Evolutionary conservation across 2,888 invertebrate genomes (phyloP).

Genomic region (Ypsolopha scabrella): DNA sequence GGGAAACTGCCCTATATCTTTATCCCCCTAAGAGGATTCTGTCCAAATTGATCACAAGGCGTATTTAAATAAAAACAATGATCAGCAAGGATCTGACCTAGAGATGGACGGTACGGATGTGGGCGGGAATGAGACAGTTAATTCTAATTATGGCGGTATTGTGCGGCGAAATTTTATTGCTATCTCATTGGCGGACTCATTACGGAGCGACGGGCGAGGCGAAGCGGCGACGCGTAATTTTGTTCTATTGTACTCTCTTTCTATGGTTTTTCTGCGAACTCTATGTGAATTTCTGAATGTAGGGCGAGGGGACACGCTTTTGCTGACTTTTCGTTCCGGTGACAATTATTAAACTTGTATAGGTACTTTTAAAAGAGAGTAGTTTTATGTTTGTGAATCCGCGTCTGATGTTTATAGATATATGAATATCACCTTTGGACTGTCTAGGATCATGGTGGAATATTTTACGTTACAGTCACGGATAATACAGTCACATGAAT

Average conservation of each 20-base stretch:
- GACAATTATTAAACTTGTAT: background rate
- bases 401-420: too few species aligned
- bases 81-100: conserved; percentile 16
- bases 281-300: conserved; percentile 40
- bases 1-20: too few species aligned
- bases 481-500: too few species aligned
- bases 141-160: conserved; percentile 65
- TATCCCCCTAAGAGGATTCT: too few species aligned
- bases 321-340: conserved; percentile 19
- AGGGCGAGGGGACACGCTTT: conserved; percentile 34
- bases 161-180: conserved; percentile 64
- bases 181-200: conserved; percentile 64
- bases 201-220: conserved; percentile 24
- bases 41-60: too few species aligned
- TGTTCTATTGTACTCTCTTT: conserved; percentile 44
- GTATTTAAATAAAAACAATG: too few species aligned
- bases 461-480: background rate
- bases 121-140: conserved; percentile 63
- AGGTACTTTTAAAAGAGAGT: too few species aligned
- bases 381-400: too few species aligned
- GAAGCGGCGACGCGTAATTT: conserved; percentile 34
- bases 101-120: conserved; percentile 45
- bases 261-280: conserved; percentile 50
- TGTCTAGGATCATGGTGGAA: background rate
- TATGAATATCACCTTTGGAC: too few species aligned